phyloP scores from a whole-genome alignment of 2,113 vertebrate genomes.

The Cebidichthys violaceus region DNA sequence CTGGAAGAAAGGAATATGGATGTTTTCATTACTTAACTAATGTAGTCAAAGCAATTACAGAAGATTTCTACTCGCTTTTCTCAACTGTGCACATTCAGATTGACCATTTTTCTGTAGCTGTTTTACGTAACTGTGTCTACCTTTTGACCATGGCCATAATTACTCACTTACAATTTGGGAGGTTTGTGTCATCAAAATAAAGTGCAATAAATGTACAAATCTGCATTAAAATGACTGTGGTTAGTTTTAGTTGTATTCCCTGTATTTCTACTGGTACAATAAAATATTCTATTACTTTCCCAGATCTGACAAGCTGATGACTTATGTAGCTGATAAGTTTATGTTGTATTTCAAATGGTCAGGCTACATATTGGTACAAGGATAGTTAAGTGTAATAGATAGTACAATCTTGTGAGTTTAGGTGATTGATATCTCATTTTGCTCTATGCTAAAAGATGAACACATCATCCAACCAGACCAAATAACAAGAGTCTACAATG shows the following conservation, averaged over 20 bases:
- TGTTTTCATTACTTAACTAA: background rate
- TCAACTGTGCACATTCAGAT: background rate
- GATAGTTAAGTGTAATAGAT: background rate
- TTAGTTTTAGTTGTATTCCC: background rate
- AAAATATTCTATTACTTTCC: background rate
- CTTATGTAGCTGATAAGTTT: background rate
- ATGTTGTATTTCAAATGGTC: background rate
- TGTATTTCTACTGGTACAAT: background rate
- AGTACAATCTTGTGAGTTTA: background rate
- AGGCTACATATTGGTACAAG: background rate
- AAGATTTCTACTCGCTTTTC: background rate
- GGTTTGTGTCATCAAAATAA: background rate
- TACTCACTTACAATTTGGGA: background rate
- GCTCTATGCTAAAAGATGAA: background rate
- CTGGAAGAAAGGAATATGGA: background rate
- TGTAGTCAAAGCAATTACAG: conserved; percentile 1
- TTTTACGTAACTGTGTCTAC: background rate
- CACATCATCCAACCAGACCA: background rate
- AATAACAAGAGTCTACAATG: conserved; percentile 6
- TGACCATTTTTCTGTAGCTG: background rate
- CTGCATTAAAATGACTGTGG: background rate
- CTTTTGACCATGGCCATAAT: background rate
- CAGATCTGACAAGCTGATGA: background rate
- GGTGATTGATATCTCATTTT: background rate
- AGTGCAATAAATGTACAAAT: background rate